Conservation (phyloP, 30 jellyfish, hydroid and myxozoan genomes). For the Morbakka virulenta region DNA sequence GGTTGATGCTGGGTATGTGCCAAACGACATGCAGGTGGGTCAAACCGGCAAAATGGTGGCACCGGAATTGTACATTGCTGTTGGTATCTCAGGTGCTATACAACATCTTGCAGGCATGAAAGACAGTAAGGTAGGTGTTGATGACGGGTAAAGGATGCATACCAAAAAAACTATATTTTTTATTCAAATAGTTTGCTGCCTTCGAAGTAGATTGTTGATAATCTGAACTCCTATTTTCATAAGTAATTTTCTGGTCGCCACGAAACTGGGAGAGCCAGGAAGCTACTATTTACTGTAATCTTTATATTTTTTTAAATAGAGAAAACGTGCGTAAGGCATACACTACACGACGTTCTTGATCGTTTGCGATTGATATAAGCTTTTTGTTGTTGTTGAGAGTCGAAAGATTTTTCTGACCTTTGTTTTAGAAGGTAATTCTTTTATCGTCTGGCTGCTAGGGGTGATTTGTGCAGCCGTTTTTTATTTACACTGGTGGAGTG, state of each 20-base stretch:
- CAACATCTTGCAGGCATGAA: constrained; percentile 98
- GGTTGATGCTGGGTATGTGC: constrained; percentile 96
- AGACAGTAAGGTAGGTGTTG: constrained; percentile 76
- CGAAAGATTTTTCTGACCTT: too few relatives aligned
- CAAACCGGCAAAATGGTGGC: constrained; percentile 98
- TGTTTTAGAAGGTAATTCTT: too few relatives aligned
- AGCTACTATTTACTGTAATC: not conserved
- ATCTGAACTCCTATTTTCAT: too few relatives aligned
- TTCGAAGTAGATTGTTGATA: not conserved
- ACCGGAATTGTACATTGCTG: constrained; percentile 92
- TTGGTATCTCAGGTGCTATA: constrained; percentile 95
- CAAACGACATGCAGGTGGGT: constrained; percentile 95
- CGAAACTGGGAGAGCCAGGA: not conserved
- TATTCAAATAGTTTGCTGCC: not conserved
- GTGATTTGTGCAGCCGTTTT: too few relatives aligned
- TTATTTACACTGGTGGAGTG: too few relatives aligned
- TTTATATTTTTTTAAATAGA: too few relatives aligned
- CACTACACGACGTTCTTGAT: too few relatives aligned
- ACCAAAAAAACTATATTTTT: not conserved
- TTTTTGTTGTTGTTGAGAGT: too few relatives aligned
- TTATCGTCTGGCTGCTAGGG: too few relatives aligned
- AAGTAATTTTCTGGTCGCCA: not conserved
- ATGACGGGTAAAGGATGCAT: not conserved
- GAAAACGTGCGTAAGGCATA: too few relatives aligned
- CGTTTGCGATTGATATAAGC: too few relatives aligned